A percentile compares a stretch with the other conserved stretches of the same genome.
Conservation (phyloP, 2,888 invertebrate genomes). For the Aleiodes leptofemur region DNA sequence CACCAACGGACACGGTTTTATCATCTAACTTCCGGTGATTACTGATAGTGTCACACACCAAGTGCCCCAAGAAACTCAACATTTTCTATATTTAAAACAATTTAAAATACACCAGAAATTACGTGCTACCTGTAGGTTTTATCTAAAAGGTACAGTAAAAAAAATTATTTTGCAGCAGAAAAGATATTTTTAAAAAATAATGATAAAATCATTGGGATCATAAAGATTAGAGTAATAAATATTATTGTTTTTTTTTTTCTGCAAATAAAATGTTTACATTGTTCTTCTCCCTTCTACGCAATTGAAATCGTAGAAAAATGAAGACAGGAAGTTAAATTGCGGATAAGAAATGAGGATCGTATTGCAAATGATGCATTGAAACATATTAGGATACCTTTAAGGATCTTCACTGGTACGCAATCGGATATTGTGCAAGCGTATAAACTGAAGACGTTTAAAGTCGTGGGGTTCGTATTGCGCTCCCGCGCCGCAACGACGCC, state of each 20-base stretch:
- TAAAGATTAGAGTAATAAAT: conserved; percentile 10
- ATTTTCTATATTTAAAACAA: conserved; percentile 10
- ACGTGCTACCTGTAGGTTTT: background rate
- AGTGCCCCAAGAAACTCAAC: conserved; percentile 23
- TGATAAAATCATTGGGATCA: background rate
- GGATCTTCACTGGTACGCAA: conserved; percentile 54
- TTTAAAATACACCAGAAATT: conserved; percentile 4
- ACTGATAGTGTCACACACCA: conserved; percentile 60
- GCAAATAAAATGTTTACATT: no score
- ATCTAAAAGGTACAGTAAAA: background rate
- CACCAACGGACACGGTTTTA: conserved; percentile 63
- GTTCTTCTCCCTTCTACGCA: no score
- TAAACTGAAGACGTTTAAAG: conserved; percentile 52
- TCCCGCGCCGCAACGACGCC: conserved; percentile 56
- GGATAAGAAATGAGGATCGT: conserved; percentile 15
- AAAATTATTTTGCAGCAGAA: background rate
- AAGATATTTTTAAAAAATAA: background rate
- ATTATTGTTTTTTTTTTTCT: background rate
- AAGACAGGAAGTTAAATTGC: conserved; percentile 16
- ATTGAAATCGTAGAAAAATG: background rate
- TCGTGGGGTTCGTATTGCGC: conserved; percentile 57
- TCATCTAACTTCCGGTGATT: conserved; percentile 66
- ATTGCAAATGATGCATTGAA: conserved; percentile 53
- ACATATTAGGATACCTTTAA: conserved; percentile 24
- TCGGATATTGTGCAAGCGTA: conserved; percentile 65